Conservation (phyloP, 2,113 vertebrate species). For the Engystomops pustulosus region DNA sequence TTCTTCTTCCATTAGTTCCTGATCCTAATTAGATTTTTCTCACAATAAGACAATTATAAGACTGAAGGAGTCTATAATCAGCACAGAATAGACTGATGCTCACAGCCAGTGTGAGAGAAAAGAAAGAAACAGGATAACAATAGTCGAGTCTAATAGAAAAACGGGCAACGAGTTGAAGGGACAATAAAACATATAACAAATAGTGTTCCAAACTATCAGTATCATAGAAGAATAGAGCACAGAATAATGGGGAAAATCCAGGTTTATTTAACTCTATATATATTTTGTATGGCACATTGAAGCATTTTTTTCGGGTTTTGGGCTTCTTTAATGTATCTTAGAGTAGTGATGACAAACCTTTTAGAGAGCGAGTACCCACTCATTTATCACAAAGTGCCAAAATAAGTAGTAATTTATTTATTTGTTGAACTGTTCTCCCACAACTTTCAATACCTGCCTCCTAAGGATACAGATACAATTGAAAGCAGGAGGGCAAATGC, state of each 20-base stretch:
- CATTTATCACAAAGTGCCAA: no score
- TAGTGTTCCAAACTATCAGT: not conserved
- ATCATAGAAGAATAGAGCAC: not conserved
- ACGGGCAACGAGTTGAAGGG: not conserved
- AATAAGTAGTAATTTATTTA: no score
- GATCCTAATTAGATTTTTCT: constrained; percentile 50
- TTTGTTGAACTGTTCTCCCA: no score
- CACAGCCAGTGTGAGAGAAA: not conserved
- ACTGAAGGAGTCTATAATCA: constrained; percentile 33
- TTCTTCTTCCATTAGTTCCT: constrained; percentile 45
- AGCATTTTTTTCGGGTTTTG: no score
- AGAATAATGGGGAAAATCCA: not conserved
- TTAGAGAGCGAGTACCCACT: no score
- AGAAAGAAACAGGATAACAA: not conserved
- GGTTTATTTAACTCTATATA: no score
- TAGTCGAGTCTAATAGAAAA: not conserved
- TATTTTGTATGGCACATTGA: no score
- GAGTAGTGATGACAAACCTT: no score
- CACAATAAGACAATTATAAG: constrained; percentile 33
- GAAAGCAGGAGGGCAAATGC: no score
- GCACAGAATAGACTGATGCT: constrained; percentile 22
- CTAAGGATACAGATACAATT: no score
- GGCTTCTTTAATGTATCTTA: no score
- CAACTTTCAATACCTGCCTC: no score
- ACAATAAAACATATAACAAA: not conserved